Conservation (phyloP, 2,797 vertebrate genomes). For the Cuculus canorus region DNA sequence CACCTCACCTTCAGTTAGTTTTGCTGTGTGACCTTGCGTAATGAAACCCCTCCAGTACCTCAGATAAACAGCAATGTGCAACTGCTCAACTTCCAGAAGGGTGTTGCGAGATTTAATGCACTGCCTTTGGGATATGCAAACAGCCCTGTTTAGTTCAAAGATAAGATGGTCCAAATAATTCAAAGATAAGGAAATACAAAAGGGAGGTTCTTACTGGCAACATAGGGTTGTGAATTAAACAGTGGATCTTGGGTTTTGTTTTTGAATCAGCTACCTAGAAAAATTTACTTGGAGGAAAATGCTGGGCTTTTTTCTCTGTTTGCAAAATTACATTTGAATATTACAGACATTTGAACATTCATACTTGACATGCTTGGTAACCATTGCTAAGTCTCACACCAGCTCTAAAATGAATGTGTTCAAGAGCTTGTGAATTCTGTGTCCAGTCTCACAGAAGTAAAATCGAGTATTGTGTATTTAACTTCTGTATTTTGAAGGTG, state of each 20-base stretch:
- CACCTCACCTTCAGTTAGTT: conserved; percentile 22
- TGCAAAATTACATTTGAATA: background rate
- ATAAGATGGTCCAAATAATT: conserved; percentile 45
- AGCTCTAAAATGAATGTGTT: background rate
- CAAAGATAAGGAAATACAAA: conserved; percentile 30
- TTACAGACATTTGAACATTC: background rate
- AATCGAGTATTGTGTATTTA: background rate
- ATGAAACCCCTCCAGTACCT: background rate
- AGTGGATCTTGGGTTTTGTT: background rate
- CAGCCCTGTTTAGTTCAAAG: conserved; percentile 16
- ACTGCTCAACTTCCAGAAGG: conserved; percentile 1
- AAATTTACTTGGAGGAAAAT: background rate
- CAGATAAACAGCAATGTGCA: conserved; percentile 13
- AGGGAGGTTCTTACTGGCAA: background rate
- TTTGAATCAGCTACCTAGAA: background rate
- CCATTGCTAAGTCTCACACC: background rate
- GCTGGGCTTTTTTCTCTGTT: background rate
- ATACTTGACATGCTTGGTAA: background rate
- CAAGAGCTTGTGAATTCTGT: background rate
- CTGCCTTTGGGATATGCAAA: conserved; percentile 12
- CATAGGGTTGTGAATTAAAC: background rate
- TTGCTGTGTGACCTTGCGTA: conserved; percentile 13
- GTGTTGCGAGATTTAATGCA: conserved; percentile 23
- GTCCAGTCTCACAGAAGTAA: background rate
- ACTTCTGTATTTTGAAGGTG: background rate